Evolutionary conservation across 2,113 vertebrate genomes (phyloP).

Genomic region (Grammomys dolichurus): DNA sequence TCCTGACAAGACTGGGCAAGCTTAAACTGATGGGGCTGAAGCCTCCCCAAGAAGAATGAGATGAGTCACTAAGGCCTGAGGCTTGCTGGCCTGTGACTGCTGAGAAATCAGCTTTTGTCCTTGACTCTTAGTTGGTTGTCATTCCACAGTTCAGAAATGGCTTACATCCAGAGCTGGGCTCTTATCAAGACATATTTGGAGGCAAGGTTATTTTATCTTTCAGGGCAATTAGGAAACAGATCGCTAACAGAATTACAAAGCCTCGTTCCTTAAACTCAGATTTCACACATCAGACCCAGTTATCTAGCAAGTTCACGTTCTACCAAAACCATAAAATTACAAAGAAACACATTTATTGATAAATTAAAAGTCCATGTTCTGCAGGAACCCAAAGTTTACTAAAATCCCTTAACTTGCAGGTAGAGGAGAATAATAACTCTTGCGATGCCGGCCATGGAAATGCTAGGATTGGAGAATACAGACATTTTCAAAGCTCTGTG

Average conservation of each 20-base stretch:
- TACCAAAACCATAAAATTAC: slow-evolving; percentile 45
- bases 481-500: not conserved
- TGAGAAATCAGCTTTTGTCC: slow-evolving; percentile 63
- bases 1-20: slow-evolving; percentile 41
- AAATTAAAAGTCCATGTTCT: slow-evolving; percentile 10
- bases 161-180: slow-evolving; percentile 39
- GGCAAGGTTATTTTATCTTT: slow-evolving; percentile 58
- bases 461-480: not conserved
- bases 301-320: slow-evolving; percentile 63
- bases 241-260: slow-evolving; percentile 48
- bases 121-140: slow-evolving; percentile 43
- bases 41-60: slow-evolving; percentile 57
- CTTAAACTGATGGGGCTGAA: slow-evolving; percentile 58
- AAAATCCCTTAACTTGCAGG: not conserved
- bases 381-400: not conserved
- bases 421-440: not conserved
- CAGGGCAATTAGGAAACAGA: slow-evolving; percentile 54
- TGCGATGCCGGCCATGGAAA: not conserved
- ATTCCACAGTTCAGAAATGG: slow-evolving; percentile 51
- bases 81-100: slow-evolving; percentile 42
- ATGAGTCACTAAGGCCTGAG: slow-evolving; percentile 48
- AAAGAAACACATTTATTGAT: slow-evolving; percentile 17
- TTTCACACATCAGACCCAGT: slow-evolving; percentile 66
- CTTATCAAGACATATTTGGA: slow-evolving; percentile 43
- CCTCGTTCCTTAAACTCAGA: slow-evolving; percentile 21